Evolutionary conservation across 2,888 invertebrate genomes (phyloP).

Genomic region (Nephrocerus scutellatus): DNA sequence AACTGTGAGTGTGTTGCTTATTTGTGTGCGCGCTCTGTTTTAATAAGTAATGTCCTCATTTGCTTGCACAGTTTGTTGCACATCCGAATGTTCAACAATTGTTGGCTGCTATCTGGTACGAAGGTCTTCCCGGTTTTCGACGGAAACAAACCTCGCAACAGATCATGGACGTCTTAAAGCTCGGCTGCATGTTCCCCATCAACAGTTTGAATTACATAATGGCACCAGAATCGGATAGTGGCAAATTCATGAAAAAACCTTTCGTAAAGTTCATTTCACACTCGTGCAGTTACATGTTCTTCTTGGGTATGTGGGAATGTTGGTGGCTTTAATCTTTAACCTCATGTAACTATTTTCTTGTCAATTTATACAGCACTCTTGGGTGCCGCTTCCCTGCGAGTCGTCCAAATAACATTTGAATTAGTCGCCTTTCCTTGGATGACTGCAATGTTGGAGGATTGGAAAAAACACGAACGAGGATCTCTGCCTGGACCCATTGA

Average conservation of each 20-base stretch:
- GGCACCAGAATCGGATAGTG: constrained; percentile 80
- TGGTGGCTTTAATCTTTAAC: no score
- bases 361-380: constrained; percentile 62
- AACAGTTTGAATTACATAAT: constrained; percentile 89
- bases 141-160: constrained; percentile 85
- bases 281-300: constrained; percentile 91
- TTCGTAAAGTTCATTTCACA: constrained; percentile 98
- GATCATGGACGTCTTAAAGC: constrained; percentile 73
- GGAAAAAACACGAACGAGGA: constrained; percentile 73
- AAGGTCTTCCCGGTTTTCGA: constrained; percentile 92
- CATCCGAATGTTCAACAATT: constrained; percentile 97
- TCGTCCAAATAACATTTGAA: constrained; percentile 74
- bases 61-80: constrained; percentile 76
- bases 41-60: background rate
- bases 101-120: constrained; percentile 95
- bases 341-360: no score
- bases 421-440: constrained; percentile 73
- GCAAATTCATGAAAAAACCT: constrained; percentile 90
- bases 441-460: constrained; percentile 63
- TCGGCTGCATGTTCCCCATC: constrained; percentile 88
- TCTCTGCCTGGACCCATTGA: constrained; percentile 74
- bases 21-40: background rate
- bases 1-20: constrained; percentile 58
- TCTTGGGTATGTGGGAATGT: constrained; percentile 85
- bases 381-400: constrained; percentile 87